phyloP scores from a whole-genome alignment of 2,888 invertebrate species.

The Hydrotaea cyrtoneurina region DNA sequence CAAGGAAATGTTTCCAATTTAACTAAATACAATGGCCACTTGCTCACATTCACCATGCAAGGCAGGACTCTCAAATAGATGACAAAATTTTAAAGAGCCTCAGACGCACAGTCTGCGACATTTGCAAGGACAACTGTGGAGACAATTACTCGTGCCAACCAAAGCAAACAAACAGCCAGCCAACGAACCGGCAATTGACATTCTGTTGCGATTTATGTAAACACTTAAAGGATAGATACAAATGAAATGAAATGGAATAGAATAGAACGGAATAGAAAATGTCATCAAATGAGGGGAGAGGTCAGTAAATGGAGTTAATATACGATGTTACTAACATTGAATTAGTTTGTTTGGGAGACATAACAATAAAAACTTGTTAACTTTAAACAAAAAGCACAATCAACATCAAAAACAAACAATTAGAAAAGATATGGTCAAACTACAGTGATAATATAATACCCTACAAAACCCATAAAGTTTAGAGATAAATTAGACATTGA shows the following conservation, averaged over 20 bases:
- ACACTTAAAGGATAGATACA: conserved; percentile 37
- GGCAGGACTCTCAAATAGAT: neutral
- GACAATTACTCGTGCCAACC: conserved; percentile 10
- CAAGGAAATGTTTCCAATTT: conserved; percentile 43
- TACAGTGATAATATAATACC: neutral
- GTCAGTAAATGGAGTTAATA: neutral
- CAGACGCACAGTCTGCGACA: conserved; percentile 7
- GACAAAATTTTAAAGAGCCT: neutral
- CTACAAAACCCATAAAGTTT: no score
- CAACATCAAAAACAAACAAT: neutral
- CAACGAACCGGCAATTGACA: conserved; percentile 10
- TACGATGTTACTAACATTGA: neutral
- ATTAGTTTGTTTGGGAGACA: neutral
- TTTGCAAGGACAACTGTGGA: neutral
- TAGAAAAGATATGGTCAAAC: neutral
- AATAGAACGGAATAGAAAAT: conserved; percentile 26
- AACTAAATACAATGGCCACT: conserved; percentile 25
- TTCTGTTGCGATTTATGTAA: conserved; percentile 54
- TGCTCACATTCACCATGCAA: neutral
- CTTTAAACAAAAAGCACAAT: neutral
- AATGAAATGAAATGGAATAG: conserved; percentile 34
- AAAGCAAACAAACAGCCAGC: neutral
- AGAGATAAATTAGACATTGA: no score
- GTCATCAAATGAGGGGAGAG: conserved; percentile 26
- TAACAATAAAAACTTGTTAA: conserved; percentile 26